Conservation (phyloP, 2,113 vertebrate species). For the Prietella phreatophila region DNA sequence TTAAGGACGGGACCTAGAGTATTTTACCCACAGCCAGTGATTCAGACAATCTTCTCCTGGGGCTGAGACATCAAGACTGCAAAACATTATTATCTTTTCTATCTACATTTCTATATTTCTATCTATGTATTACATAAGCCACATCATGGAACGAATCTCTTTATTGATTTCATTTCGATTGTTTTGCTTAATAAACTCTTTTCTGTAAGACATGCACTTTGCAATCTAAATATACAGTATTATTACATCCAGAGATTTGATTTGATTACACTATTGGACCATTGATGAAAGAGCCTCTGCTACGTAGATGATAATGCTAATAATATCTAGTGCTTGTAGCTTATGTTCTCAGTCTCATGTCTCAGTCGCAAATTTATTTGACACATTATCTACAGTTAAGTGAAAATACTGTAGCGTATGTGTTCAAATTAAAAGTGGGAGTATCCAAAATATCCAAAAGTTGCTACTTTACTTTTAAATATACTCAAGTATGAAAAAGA, state of each 20-base stretch:
- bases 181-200: not conserved
- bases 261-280: not conserved
- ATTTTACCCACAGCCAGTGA: conserved; percentile 18
- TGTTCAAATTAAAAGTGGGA: not conserved
- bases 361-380: not conserved
- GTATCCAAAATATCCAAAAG: no score
- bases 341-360: not conserved
- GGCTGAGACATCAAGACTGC: not conserved
- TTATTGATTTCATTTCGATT: not conserved
- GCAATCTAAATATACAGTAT: not conserved
- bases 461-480: not conserved
- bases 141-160: not conserved
- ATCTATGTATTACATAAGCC: not conserved
- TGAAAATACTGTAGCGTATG: not conserved
- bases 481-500: no score
- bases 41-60: conserved; percentile 31
- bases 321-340: not conserved
- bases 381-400: not conserved
- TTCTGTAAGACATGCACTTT: not conserved
- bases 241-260: not conserved
- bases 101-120: not conserved
- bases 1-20: conserved; percentile 29
- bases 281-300: not conserved
- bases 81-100: not conserved
- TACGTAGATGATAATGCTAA: not conserved